phyloP scores from a whole-genome alignment of 2,888 invertebrate genomes.

The Watsonalla binaria region DNA sequence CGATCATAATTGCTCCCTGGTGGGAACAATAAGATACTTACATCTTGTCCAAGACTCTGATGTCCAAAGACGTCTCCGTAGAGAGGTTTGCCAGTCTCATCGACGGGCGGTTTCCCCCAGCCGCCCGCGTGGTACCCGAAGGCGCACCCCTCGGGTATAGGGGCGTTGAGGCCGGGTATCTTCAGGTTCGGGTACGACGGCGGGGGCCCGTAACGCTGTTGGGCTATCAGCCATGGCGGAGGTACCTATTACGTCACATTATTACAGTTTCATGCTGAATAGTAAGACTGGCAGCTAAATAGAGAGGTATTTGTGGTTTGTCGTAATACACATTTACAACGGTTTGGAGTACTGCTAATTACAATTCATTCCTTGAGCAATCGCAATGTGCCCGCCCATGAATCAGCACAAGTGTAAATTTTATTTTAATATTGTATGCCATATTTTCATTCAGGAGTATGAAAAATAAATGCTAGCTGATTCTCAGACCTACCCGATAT shows the following conservation, averaged over 20 bases:
- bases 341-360: no score
- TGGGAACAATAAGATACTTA: conserved; percentile 49
- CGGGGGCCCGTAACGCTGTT: conserved; percentile 99
- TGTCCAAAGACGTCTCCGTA: conserved; percentile 99
- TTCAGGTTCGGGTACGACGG: conserved; percentile 99
- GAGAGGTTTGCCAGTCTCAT: conserved; percentile 97
- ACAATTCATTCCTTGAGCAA: no score
- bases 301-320: no score
- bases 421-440: no score
- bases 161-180: conserved; percentile 98
- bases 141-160: conserved; percentile 97
- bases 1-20: neutral
- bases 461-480: no score
- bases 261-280: no score
- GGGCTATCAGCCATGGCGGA: conserved; percentile 97
- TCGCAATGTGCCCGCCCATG: no score
- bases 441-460: no score
- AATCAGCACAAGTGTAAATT: no score
- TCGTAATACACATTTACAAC: no score
- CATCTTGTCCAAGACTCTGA: conserved; percentile 84
- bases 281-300: no score
- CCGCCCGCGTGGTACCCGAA: conserved; percentile 99
- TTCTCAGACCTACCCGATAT: no score
- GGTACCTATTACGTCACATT: conserved; percentile 75
- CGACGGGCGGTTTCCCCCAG: conserved; percentile 99